Evolutionary conservation across 1,140 invertebrate species (phyloP).

Genomic region (Drosophila arizonae): DNA sequence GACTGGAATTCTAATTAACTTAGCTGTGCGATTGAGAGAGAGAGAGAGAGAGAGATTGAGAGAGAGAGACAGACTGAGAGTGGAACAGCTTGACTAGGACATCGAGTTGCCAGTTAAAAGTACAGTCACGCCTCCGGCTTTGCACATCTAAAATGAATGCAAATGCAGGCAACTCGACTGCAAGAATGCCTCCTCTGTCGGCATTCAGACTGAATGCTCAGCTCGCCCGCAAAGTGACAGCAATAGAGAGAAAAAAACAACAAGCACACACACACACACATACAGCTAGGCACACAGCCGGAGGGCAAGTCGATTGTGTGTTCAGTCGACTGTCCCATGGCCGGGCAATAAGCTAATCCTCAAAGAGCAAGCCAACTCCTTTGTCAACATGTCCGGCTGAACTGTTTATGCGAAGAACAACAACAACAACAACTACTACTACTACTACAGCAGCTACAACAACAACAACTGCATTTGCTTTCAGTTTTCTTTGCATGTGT

Average conservation of each 20-base stretch:
- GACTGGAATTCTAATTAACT: conserved; percentile 10
- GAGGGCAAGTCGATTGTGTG: conserved; percentile 6
- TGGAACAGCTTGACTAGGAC: neutral
- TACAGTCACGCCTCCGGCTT: conserved; percentile 28
- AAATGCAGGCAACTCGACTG: conserved; percentile 4
- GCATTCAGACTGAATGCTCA: conserved; percentile 28
- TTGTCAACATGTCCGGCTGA: neutral
- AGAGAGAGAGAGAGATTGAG: neutral
- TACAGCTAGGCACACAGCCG: neutral
- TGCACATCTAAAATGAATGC: conserved; percentile 22
- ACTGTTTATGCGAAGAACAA: too few relatives aligned
- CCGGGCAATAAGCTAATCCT: conserved; percentile 31
- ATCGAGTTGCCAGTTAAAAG: neutral
- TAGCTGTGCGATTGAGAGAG: neutral
- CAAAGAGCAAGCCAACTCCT: conserved; percentile 10
- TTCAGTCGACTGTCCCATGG: conserved; percentile 3
- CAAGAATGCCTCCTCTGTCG: conserved; percentile 1
- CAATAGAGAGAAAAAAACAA: neutral
- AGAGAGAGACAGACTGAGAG: neutral
- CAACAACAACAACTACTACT: neutral
- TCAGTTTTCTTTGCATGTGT: neutral
- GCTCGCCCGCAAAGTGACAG: conserved; percentile 20
- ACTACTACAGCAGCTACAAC: too few relatives aligned
- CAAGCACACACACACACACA: neutral
- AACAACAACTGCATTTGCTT: neutral